These are phyloP conservation scores for Galaxias olidus DNA, from an alignment of 2,797 vertebrate genomes.

Conservation along the genomic window DNA sequence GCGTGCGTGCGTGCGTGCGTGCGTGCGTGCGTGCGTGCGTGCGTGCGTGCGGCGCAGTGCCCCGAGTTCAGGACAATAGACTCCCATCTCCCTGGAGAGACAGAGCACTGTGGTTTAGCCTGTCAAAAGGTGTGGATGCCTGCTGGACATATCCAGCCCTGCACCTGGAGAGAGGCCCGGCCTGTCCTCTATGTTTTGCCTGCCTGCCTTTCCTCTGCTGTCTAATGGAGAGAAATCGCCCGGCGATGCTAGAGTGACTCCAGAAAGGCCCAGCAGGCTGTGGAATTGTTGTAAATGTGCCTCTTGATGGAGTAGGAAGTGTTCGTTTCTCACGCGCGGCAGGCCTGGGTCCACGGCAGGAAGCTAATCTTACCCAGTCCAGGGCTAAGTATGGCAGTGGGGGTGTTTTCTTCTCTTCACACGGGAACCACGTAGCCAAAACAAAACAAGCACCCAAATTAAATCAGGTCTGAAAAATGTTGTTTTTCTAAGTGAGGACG, in stretches of 20 bases:
- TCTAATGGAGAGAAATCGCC: conserved; percentile 34
- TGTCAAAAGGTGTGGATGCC: conserved; percentile 40
- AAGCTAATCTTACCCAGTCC: conserved; percentile 37
- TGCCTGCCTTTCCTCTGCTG: conserved; percentile 35
- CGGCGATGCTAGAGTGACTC: conserved; percentile 21
- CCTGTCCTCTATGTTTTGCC: conserved; percentile 50
- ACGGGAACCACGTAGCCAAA: conserved; percentile 62
- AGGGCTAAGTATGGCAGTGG: conserved; percentile 39
- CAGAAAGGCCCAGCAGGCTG: conserved; percentile 40
- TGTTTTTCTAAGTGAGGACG: conserved; percentile 26
- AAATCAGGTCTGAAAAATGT: conserved; percentile 43
- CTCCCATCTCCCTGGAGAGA: conserved; percentile 13
- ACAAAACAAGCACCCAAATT: conserved; percentile 56
- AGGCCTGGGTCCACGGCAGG: conserved; percentile 33
- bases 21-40: too few species aligned
- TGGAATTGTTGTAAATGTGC: conserved; percentile 24
- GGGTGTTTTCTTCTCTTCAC: conserved; percentile 42
- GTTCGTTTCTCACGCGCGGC: conserved; percentile 42
- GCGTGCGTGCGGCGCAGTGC: too few species aligned
- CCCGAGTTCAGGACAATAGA: conserved; percentile 19
- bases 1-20: too few species aligned
- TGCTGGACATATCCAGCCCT: conserved; percentile 31
- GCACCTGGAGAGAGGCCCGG: conserved; percentile 52
- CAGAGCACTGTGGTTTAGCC: conserved; percentile 4
- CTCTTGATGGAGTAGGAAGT: conserved; percentile 56